phyloP scores from a whole-genome alignment of 2,113 vertebrate species.

The Beaufortia kweichowensis region DNA sequence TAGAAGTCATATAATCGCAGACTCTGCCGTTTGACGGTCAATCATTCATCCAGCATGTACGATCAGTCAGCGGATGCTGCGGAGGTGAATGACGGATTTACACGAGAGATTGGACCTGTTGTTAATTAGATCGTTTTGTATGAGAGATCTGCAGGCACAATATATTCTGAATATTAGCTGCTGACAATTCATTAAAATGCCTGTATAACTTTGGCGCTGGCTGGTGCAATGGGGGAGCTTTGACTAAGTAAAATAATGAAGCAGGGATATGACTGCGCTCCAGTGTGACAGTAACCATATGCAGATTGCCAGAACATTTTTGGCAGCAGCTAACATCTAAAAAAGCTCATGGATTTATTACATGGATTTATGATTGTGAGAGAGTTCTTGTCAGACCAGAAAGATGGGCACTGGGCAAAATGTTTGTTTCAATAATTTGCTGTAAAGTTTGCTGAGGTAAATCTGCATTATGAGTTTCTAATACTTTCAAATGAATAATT shows the following conservation, averaged over 20 bases:
- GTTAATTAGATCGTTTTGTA: conserved; percentile 59
- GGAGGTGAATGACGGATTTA: conserved; percentile 45
- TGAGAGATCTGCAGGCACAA: conserved; percentile 41
- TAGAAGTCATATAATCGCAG: conserved; percentile 54
- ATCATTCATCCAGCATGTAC: conserved; percentile 43
- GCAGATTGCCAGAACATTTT: conserved; percentile 47
- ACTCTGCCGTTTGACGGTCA: conserved; percentile 6
- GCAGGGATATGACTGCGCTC: conserved; percentile 25
- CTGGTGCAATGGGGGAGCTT: conserved; percentile 24
- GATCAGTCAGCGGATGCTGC: conserved; percentile 7
- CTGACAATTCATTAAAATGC: conserved; percentile 62
- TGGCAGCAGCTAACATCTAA: conserved; percentile 23
- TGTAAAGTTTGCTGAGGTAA: background rate
- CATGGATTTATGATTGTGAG: background rate
- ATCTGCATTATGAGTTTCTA: background rate
- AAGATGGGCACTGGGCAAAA: background rate
- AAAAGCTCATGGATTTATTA: conserved; percentile 47
- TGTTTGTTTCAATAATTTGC: background rate
- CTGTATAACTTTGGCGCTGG: conserved; percentile 42
- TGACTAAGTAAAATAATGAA: conserved; percentile 47
- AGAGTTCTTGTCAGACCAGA: background rate
- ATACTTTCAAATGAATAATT: conserved; percentile 29
- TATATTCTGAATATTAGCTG: conserved; percentile 61
- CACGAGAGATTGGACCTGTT: conserved; percentile 46
- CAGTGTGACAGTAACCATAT: conserved; percentile 53